Evolutionary conservation across 2,888 invertebrate genomes (phyloP), one percentile per base, ranked within the genome.

Genomic region (Ametastegia equiseti): DNA sequence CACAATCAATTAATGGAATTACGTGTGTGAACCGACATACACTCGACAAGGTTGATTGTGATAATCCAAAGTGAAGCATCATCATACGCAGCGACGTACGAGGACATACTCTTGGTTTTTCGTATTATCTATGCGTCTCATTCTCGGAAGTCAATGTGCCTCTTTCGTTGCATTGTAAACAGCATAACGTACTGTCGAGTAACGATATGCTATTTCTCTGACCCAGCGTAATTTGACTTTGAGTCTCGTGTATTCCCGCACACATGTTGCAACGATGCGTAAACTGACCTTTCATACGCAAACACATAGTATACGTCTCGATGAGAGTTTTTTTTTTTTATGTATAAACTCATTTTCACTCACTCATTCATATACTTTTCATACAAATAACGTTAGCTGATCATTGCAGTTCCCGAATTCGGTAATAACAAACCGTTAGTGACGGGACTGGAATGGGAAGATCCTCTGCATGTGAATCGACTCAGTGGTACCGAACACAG

Each of bases 401-500:
- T 19, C n/a, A 23, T 89, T 88, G 80, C 83, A 93, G 93, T 92
- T 47, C 93, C 93, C 2, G 92, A 93, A 84, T 93, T 93, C 85
- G 88, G 89, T 15, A 90, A 92, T 84, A 93, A 93, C 85, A 87
- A 87, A 27, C 92, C 93, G 39, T 85, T 93, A 54, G 92, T 93
- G 7, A 93, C 92, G 33, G 94, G 94, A 0, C 87, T 94, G 63
- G 94, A 95, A 90, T 96, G 96, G 92, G 95, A 95, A 90, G 96
- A 96, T 84, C 95, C 94, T 0, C 92, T 95, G 90, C 96, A 95
- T 88, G 93, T 94, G 27, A 95, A 95, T 91, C 90, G 93, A 1
- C 89, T 97, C 83, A 94, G 95, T 87, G 92, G 93, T 83, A 94
- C 94, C 85, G 96, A 96, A 90, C 93, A 94, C 87, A 93, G 96